Conservation (phyloP, 2,888 invertebrate species). For the Eudasyphora cyanicolor region DNA sequence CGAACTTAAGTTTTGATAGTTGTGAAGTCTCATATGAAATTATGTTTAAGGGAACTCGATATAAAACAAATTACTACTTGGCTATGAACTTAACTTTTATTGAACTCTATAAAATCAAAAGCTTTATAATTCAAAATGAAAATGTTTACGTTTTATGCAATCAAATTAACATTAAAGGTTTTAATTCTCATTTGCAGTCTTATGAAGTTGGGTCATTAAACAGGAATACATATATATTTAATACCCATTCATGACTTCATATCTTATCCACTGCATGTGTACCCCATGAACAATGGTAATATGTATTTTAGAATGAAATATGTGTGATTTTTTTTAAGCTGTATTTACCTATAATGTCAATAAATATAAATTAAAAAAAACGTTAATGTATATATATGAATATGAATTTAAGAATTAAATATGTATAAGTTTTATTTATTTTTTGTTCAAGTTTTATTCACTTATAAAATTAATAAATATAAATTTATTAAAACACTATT, state of each 20-base stretch:
- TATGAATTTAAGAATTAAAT: slow-evolving; percentile 30
- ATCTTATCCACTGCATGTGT: slow-evolving; percentile 12
- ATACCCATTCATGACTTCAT: slow-evolving; percentile 17
- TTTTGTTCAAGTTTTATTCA: slow-evolving; percentile 24
- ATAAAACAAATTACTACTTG: slow-evolving; percentile 45
- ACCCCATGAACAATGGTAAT: slow-evolving; percentile 45
- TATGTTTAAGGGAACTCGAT: slow-evolving; percentile 35
- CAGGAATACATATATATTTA: slow-evolving; percentile 1
- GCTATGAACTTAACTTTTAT: not conserved
- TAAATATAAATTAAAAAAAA: too few relatives aligned
- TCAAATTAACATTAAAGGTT: slow-evolving; percentile 31
- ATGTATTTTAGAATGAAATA: slow-evolving; percentile 39
- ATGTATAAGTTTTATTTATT: slow-evolving; percentile 30
- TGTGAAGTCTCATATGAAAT: slow-evolving; percentile 25
- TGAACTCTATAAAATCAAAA: slow-evolving; percentile 35
- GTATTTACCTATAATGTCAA: not conserved
- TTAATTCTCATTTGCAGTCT: slow-evolving; percentile 30
- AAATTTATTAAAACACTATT: too few relatives aligned
- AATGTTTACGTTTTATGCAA: slow-evolving; percentile 38
- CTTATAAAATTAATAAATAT: not conserved
- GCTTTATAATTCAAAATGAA: slow-evolving; percentile 38
- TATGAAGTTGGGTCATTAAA: slow-evolving; percentile 12
- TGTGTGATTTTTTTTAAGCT: slow-evolving; percentile 29
- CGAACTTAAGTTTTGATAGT: slow-evolving; percentile 37
- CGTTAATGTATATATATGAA: not conserved